Conservation (phyloP, 2,888 invertebrate species). For the Glaucopsyche alexis region DNA sequence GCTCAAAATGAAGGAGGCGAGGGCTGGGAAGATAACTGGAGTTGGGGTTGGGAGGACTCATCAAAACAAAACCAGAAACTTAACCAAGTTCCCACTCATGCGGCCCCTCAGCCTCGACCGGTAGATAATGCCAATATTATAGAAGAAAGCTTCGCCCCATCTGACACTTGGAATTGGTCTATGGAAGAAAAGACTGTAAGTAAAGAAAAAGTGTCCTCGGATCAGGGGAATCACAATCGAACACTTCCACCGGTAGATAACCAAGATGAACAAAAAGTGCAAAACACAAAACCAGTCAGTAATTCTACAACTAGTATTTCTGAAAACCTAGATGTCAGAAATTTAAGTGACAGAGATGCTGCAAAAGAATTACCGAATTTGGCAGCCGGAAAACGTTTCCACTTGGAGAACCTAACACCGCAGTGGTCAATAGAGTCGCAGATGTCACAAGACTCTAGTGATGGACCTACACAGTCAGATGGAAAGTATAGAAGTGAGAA, state of each 20-base stretch:
- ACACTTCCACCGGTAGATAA: slow-evolving; percentile 43
- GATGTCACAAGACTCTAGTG: slow-evolving; percentile 83
- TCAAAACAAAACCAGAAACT: slow-evolving; percentile 62
- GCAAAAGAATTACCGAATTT: slow-evolving; percentile 70
- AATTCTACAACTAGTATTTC: slow-evolving; percentile 44
- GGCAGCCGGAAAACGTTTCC: slow-evolving; percentile 65
- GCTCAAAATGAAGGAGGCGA: slow-evolving; percentile 53
- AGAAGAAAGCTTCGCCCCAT: slow-evolving; percentile 79
- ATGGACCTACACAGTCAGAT: slow-evolving; percentile 81
- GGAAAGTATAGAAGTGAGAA: slow-evolving; percentile 81
- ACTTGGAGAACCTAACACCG: slow-evolving; percentile 73
- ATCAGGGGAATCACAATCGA: slow-evolving; percentile 43
- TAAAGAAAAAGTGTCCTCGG: slow-evolving; percentile 41
- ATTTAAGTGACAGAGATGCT: slow-evolving; percentile 63
- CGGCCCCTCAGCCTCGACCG: slow-evolving; percentile 42
- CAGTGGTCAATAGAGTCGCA: slow-evolving; percentile 85
- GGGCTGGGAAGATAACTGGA: slow-evolving; percentile 76
- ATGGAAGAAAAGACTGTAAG: slow-evolving; percentile 70
- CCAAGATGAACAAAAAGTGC: slow-evolving; percentile 43
- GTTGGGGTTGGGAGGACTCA: slow-evolving; percentile 82
- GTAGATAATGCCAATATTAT: slow-evolving; percentile 72
- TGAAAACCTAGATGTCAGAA: slow-evolving; percentile 54
- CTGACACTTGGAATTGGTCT: slow-evolving; percentile 83
- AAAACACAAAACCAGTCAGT: slow-evolving; percentile 43
- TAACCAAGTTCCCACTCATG: slow-evolving; percentile 42